Evolutionary conservation across 2,888 invertebrate species (phyloP), one percentile per base, ranked within the genome.

Genomic region (Hoplodrina blanda): DNA sequence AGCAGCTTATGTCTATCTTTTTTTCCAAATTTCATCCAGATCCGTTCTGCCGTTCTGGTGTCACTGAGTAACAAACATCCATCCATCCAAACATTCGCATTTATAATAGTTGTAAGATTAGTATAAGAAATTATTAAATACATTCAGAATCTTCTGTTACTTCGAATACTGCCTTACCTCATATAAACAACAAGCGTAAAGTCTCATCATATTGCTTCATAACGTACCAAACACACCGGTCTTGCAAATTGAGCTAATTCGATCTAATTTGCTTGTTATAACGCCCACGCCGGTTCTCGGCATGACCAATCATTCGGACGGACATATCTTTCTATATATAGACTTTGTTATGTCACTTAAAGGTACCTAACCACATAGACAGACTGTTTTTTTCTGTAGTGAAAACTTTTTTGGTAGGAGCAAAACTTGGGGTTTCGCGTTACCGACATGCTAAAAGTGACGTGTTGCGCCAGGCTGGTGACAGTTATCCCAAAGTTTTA

Each of bases 211-310:
- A 63, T 53, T 60, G 59, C 50, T 63, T 11, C 52, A 59, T 20
- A 72, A 50, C 33, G 62, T 54, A 46, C 17, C 17, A 46, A 76
- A 50, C 70, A 65, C 49, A 60, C 66, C 55, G 57, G 67, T 69
- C 71, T 81, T 76, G 87, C 88, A 88, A 92, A 90, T 91, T 90
- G 90, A 78, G 84, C 88, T 91, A 92, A 93, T 91, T 90, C 67
- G 82, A 85, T 88, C 87, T 91, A 91, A 93, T 92, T 91, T 91
- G 83, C 91, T 90, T 88, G 88, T 93, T 91, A 86, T 78, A 80
- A 75, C 88, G 82, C 92, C 91, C 85, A 92, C 93, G 84, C 77
- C 55, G 75, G 68, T 64, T 76, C 61, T 60, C 73, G 57, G 68
- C n/a, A 69, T 76, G 57, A 74, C 64, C 76, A 76, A 67, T 78